Base-by-base conservation (phyloP, 2,797 vertebrate genomes). In the Rhadinocentrus ornatus region DNA sequence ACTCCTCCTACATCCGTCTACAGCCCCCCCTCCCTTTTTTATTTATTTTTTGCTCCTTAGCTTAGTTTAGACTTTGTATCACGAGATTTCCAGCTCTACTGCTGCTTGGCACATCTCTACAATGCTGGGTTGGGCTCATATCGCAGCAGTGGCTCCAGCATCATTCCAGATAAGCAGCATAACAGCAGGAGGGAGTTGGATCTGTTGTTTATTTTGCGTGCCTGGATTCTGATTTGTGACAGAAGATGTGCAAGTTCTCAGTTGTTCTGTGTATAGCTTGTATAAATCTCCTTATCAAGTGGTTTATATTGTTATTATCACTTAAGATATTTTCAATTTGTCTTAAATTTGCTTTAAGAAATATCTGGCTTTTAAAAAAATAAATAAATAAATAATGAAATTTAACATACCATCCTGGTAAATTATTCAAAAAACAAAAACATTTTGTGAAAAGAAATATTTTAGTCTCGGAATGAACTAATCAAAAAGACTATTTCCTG, bases 161-260 rank as follows among this genome's bases (percentile, higher is more conserved):
- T 66, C 60, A 20, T 63, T 83, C 79, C 72, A 82, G 69, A 76
- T 76, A 66, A 85, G 78, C 52, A 46, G 68, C 61, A 73, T 56
- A 70, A 77, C 66, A 67, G 71, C 62, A 1, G 72, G 80, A 82
- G 75, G 80, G 74, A 84, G 71, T 54, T 69, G 76, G 75, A 11
- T 31, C 59, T 56, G 73, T 76, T 78, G 60, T 77, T 72, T 74
- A 67, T n/a, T 78, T 74, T 54, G 5, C 55, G 75, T 71, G 77
- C 57, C 15, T 57, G 48, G 32, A 76, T 78, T 68, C 32, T 76
- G 41, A 73, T 77, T 77, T 73, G 80, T 71, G 62, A 79, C 64
- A 56, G 75, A 78, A 60, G 62, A 75, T 61, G 83, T 65, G 80
- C 24, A 13, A 69, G 76, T 73, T 79, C 64, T 55, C 26, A 71